Conservation (phyloP, 2,888 invertebrate genomes). For the Protonemura montana region DNA sequence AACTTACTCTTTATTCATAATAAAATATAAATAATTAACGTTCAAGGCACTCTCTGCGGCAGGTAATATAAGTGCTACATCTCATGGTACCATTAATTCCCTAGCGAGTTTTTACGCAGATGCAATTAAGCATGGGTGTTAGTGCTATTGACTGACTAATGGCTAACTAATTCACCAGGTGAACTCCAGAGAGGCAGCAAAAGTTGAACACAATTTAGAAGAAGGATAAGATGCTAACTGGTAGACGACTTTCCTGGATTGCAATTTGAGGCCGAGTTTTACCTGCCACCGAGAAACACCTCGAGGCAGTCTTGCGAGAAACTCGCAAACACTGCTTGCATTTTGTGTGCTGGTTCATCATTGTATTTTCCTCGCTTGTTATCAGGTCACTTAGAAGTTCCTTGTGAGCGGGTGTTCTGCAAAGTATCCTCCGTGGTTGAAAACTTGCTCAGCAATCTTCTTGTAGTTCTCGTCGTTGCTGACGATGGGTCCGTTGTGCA, state of each 20-base stretch:
- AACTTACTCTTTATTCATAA: not conserved
- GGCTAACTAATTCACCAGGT: no score
- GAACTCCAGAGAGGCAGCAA: no score
- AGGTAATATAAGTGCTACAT: not conserved
- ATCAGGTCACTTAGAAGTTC: constrained; percentile 51
- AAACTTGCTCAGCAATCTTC: constrained; percentile 64
- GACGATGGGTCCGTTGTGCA: constrained; percentile 58
- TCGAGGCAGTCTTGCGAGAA: not conserved
- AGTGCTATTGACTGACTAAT: no score
- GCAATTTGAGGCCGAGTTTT: not conserved
- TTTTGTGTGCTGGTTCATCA: not conserved
- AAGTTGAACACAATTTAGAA: no score
- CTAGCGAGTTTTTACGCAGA: no score
- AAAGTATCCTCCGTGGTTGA: constrained; percentile 68
- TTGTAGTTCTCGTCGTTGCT: constrained; percentile 64
- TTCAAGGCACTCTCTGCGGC: not conserved
- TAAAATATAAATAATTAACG: not conserved
- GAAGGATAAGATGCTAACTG: no score
- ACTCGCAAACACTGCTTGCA: not conserved
- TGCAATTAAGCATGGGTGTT: no score
- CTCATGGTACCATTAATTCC: no score
- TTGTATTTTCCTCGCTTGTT: not conserved
- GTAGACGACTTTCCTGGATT: no score
- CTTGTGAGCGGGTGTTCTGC: constrained; percentile 70
- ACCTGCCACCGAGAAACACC: not conserved